A percentile compares a stretch with the other conserved stretches of the same genome.
These are phyloP conservation scores for Speoplatyrhinus poulsoni DNA, from an alignment of 2,113 vertebrate species.

Conservation along the genomic window DNA sequence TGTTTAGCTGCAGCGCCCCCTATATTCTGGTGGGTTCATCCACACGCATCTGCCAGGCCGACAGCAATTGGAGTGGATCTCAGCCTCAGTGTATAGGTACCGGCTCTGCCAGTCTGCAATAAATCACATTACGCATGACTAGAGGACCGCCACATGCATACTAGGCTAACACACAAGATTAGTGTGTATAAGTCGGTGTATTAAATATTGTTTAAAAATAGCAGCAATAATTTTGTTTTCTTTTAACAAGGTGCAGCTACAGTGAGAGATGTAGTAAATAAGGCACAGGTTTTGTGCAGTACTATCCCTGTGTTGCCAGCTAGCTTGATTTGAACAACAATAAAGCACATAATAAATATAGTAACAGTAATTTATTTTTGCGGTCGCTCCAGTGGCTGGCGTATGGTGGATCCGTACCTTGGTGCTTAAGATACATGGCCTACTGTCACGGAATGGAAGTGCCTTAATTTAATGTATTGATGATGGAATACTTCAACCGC, in stretches of 20 bases:
- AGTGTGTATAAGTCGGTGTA: too few relatives aligned
- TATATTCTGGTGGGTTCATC: conserved; percentile 89
- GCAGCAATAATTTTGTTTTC: background rate
- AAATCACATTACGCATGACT: background rate
- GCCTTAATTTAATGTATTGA: conserved; percentile 1
- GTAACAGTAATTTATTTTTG: background rate
- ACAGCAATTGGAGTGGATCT: conserved; percentile 90
- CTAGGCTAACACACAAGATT: background rate
- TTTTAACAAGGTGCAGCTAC: background rate
- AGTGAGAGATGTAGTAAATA: background rate
- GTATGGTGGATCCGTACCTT: background rate
- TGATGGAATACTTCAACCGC: background rate
- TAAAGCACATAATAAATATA: background rate
- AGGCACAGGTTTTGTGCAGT: too few relatives aligned
- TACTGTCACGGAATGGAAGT: background rate
- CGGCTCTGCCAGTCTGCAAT: background rate
- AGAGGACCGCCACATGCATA: background rate
- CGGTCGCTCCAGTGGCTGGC: background rate
- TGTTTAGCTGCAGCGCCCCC: conserved; percentile 85
- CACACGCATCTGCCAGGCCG: conserved; percentile 88
- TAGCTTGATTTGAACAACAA: background rate
- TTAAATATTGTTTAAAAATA: background rate
- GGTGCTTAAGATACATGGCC: background rate
- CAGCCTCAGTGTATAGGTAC: conserved; percentile 94
- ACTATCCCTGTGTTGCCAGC: background rate